These are phyloP conservation scores for Spodoptera exigua DNA, from an alignment of 2,888 invertebrate species.

Conservation along the genomic window DNA sequence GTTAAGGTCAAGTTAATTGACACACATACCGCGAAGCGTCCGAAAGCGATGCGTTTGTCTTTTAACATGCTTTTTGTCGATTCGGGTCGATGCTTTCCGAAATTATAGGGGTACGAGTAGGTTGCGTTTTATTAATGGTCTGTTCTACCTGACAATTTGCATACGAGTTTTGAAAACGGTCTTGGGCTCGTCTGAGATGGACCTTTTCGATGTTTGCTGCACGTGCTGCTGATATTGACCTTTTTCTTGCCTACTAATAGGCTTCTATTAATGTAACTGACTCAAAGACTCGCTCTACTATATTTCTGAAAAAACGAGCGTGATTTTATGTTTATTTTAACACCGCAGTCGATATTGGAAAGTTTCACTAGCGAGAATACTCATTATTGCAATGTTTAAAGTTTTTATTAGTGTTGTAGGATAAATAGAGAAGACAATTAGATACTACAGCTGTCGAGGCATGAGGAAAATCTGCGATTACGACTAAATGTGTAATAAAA, in stretches of 20 bases:
- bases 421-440: constrained; percentile 19
- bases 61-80: constrained; percentile 46
- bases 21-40: constrained; percentile 61
- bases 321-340: too few relatives aligned
- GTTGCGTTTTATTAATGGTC: constrained; percentile 56
- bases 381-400: not conserved
- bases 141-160: constrained; percentile 47
- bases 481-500: not conserved
- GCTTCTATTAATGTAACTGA: too few relatives aligned
- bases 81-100: constrained; percentile 48
- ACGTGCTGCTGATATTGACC: not conserved
- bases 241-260: not conserved
- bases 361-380: too few relatives aligned
- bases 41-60: constrained; percentile 55
- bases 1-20: constrained; percentile 69
- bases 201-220: not conserved
- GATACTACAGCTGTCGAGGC: constrained; percentile 16
- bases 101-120: constrained; percentile 50
- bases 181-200: constrained; percentile 13
- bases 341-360: too few relatives aligned
- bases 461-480: constrained; percentile 21
- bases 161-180: constrained; percentile 34
- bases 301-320: too few relatives aligned
- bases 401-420: not conserved
- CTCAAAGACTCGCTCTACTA: too few relatives aligned